Percentiles rank a stretch among this genome's conserved stretches.
Conservation (phyloP, 2,797 vertebrate species). For the Propithecus perrieri region DNA sequence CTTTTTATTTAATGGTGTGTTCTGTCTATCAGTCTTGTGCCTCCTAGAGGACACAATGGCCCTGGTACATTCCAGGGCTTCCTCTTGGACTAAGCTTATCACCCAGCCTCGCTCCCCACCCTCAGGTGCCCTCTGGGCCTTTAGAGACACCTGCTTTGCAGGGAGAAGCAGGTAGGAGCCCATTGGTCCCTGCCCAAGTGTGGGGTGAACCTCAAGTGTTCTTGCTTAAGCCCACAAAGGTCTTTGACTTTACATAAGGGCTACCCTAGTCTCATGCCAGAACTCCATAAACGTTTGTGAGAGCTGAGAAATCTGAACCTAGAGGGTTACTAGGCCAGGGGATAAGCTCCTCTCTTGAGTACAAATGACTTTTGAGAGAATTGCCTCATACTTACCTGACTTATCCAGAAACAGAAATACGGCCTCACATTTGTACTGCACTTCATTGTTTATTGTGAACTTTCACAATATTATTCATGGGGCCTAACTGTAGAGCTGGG, state of each 20-base stretch:
- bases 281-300: not conserved
- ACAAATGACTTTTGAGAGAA: not conserved
- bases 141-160: not conserved
- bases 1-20: constrained; percentile 34
- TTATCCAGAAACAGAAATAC: not conserved
- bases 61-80: not conserved
- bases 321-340: not conserved
- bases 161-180: not conserved
- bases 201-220: not conserved
- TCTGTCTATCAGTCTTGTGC: not conserved
- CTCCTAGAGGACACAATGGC: not conserved
- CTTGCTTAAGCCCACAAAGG: not conserved
- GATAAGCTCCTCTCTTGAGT: not conserved
- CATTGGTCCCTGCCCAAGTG: not conserved
- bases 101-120: not conserved
- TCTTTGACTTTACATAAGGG: not conserved
- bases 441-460: not conserved
- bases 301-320: not conserved
- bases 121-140: not conserved
- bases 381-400: not conserved
- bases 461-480: not conserved
- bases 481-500: not conserved
- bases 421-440: not conserved
- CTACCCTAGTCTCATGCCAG: not conserved
- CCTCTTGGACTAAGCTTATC: not conserved